Base-by-base conservation (phyloP, 2,113 vertebrate species). In the Grallaria varia region DNA sequence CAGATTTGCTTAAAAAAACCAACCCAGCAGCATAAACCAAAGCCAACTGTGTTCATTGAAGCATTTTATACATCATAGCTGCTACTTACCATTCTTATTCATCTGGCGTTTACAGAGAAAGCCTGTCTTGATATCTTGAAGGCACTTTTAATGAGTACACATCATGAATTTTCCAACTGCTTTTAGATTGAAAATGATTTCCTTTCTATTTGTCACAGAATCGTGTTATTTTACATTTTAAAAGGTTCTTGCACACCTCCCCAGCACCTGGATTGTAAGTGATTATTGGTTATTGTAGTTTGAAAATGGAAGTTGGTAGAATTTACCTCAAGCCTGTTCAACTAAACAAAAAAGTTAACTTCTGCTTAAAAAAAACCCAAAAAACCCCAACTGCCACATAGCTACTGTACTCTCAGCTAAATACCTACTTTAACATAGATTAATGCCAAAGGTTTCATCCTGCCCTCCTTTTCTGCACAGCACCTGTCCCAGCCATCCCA, bases 201-300 rank as follows among this genome's bases (percentile, higher is more conserved):
- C 85, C 79, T 85, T 95, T 86, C 88, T 94, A 84, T 94, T 96
- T 94, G 64, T 81, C 64, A 92, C 80, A 86, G 79, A 95, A 96
- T 96, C 68, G 15, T 78, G 47, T 90, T 93, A 96, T 90, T 93
- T 97, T 97, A 87, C 95, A 96, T 96, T 96, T 96, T 56, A 86
- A 97, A 97, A 94, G 95, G 72, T 93, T 90, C 71, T 95, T 90
- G 55, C 62, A 80, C 75, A 93, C 79, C 84, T 96, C 45, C 71
- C 63, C 2, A 8, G 63, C 93, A 94, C 79, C 72, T 90, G 88
- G 90, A 52, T 89, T 86, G 79, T 84, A 91, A 94, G 44, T 92
- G 92, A 95, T 93, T 93, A 93, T 96, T 93, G 85, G 87, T 85
- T 86, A 85, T 92, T 95, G 90, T 90, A 60, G 53, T 88, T 89